Evolutionary conservation across 2,113 vertebrate species (phyloP), one percentile per base, ranked within the genome.

Genomic region (Lynx canadensis): DNA sequence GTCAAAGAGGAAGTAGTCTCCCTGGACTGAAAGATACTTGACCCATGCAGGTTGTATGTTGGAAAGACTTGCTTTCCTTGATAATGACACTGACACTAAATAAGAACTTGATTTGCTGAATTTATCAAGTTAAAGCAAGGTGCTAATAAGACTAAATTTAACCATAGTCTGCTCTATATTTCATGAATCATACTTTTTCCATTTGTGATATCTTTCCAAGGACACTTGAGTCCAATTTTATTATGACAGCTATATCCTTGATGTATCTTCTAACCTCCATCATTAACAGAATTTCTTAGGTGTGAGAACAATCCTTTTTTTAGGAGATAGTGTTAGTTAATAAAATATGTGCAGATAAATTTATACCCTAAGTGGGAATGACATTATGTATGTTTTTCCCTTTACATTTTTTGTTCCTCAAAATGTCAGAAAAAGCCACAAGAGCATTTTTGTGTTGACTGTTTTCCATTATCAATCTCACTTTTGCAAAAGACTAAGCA

Each of bases 141-240:
- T 81, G 31, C 60, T 50, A 89, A 57, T n/a, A 89, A 93, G 66
- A 78, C 57, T 66, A 60, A 92, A 96, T 55, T 82, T 92, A 95
- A 83, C 36, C 11, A 52, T 29, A 68, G 0, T 3, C 10, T 78
- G 14, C 15, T 94, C 66, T 92, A 4, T 82, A 73, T 60, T 92
- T 95, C 86, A 87, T 36, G 4, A 79, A 89, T 33, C 33, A 73
- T 45, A 76, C 1, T 96, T 95, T 81, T 66, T 86, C 81, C 83
- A 87, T 79, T 86, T 94, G 48, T 83, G 29, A 21, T 83, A 66
- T 90, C 83, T 87, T 92, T 94, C 91, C 33, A 90, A 95, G 41
- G 36, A 93, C 1, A 2, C 84, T 79, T 94, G 6, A 68, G 36
- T 94, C 68, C 41, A 66, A 73, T 78, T 92, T 86, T 90, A 98